These are phyloP conservation scores for Aphidoletes aphidimyza DNA, from an alignment of 2,888 invertebrate genomes.

Conservation along the genomic window DNA sequence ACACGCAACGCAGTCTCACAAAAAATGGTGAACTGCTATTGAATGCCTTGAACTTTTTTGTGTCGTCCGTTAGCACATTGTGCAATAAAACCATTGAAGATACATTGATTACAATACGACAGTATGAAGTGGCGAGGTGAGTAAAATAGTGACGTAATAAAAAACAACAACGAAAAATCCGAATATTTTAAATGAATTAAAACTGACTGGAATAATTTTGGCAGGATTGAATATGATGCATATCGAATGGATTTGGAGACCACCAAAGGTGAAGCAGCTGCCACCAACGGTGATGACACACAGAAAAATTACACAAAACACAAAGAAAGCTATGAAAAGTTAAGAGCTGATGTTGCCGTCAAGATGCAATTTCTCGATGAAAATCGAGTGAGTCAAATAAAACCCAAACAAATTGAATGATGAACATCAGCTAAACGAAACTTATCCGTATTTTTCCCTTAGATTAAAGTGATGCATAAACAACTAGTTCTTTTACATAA, in stretches of 20 bases:
- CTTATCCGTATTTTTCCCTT: conserved; percentile 60
- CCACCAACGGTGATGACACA: conserved; percentile 74
- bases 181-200: conserved; percentile 22
- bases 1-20: conserved; percentile 91
- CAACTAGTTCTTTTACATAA: conserved; percentile 95
- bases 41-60: conserved; percentile 95
- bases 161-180: too few species aligned
- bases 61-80: conserved; percentile 93
- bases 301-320: conserved; percentile 85
- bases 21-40: conserved; percentile 94
- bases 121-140: conserved; percentile 73
- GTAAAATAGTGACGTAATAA: neutral
- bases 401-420: neutral
- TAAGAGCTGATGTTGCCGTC: conserved; percentile 92
- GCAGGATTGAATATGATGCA: conserved; percentile 95
- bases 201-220: conserved; percentile 42
- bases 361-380: conserved; percentile 97
- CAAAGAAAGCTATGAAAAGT: conserved; percentile 90
- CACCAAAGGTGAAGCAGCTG: conserved; percentile 70
- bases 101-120: conserved; percentile 75
- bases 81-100: conserved; percentile 99
- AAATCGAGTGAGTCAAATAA: conserved; percentile 79
- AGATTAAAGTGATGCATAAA: conserved; percentile 99
- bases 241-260: conserved; percentile 94
- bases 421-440: neutral